Conservation (phyloP, 1,140 invertebrate species). For the Orchesella cincta region DNA sequence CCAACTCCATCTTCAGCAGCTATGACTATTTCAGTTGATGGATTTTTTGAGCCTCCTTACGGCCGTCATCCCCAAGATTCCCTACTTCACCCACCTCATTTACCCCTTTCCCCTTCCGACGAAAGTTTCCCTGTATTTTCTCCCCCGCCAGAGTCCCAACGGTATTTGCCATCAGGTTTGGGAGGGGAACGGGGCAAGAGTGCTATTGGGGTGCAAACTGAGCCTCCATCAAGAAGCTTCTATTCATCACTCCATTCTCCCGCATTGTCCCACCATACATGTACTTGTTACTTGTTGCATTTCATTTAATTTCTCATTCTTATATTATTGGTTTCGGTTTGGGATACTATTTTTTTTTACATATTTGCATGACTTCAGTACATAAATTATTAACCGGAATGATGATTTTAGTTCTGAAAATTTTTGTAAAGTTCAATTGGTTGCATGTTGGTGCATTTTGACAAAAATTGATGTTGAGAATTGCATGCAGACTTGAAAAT, state of each 20-base stretch:
- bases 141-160: constrained; percentile 68
- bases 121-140: constrained; percentile 83
- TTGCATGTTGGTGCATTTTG: neutral
- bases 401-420: no score
- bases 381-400: no score
- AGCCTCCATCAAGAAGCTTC: constrained; percentile 58
- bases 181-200: constrained; percentile 24
- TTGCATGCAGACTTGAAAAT: no score
- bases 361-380: no score
- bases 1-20: constrained; percentile 78
- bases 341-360: no score
- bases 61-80: constrained; percentile 39
- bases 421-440: neutral
- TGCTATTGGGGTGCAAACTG: constrained; percentile 63
- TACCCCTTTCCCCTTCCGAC: constrained; percentile 54
- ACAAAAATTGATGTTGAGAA: no score
- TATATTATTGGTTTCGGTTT: no score
- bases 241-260: constrained; percentile 70
- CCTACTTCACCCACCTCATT: constrained; percentile 45
- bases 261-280: constrained; percentile 76
- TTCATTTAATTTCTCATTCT: neutral
- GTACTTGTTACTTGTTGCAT: constrained; percentile 61
- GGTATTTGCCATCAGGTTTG: neutral
- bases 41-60: constrained; percentile 72
- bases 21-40: constrained; percentile 78